Percentiles rank a stretch among this genome's conserved stretches.
phyloP scores from a whole-genome alignment of 2,797 vertebrate genomes.

The Muscicapa striata region DNA sequence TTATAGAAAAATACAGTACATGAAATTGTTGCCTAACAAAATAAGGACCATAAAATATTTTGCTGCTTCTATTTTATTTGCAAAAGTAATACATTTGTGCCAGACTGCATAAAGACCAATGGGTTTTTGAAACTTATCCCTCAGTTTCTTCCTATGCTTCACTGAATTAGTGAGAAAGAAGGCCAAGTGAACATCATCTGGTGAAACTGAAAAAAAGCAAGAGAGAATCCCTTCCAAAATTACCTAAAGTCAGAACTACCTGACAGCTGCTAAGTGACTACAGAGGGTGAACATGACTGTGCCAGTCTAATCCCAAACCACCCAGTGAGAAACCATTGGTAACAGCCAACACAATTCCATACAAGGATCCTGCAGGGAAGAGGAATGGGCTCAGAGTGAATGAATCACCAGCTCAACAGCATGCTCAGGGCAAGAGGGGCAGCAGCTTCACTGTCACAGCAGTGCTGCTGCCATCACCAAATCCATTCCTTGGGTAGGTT shows the following conservation, averaged over 20 bases:
- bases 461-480: background rate
- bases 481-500: background rate
- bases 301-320: background rate
- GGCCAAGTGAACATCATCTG: background rate
- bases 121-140: background rate
- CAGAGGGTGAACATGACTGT: background rate
- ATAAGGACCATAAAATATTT: background rate
- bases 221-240: background rate
- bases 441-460: fast-evolving
- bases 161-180: background rate
- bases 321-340: background rate
- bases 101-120: background rate
- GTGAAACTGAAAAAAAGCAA: background rate
- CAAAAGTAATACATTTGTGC: background rate
- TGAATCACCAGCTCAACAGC: background rate
- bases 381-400: background rate
- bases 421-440: background rate
- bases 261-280: background rate
- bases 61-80: background rate
- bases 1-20: background rate
- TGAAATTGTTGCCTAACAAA: background rate
- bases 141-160: background rate
- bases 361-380: background rate
- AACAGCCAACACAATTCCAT: fast-evolving
- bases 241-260: background rate